Conservation (phyloP, 2,888 invertebrate species). For the Megalurothrips usitatus region DNA sequence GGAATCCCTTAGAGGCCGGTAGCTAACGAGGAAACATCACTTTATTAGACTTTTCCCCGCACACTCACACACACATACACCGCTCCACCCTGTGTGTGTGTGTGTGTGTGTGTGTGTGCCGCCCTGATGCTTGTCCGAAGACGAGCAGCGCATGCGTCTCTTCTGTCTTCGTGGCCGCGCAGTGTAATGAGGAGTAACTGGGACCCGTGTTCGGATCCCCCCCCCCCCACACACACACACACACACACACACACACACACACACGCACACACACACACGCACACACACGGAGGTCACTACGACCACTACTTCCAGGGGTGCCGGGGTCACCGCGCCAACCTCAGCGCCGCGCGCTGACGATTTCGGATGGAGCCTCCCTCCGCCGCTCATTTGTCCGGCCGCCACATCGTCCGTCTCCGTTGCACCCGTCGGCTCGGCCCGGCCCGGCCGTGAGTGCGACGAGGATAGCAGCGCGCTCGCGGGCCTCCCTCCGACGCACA, state of each 20-base stretch:
- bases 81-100: too few species aligned
- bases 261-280: too few species aligned
- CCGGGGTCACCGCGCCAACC: neutral
- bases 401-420: neutral
- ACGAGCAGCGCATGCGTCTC: too few species aligned
- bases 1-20: neutral
- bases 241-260: too few species aligned
- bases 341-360: neutral
- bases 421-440: neutral
- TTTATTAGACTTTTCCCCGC: neutral
- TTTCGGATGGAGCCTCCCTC: neutral
- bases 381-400: neutral
- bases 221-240: too few species aligned
- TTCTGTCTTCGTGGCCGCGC: too few species aligned
- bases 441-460: neutral
- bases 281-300: neutral
- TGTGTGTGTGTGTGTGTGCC: too few species aligned
- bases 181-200: too few species aligned
- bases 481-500: neutral
- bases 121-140: too few species aligned
- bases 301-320: neutral
- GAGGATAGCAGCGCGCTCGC: neutral
- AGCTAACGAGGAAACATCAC: neutral
- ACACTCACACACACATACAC: too few species aligned
- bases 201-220: too few species aligned